Conservation (phyloP, 2,113 vertebrate genomes). For the Gnathonemus longibarbis region DNA sequence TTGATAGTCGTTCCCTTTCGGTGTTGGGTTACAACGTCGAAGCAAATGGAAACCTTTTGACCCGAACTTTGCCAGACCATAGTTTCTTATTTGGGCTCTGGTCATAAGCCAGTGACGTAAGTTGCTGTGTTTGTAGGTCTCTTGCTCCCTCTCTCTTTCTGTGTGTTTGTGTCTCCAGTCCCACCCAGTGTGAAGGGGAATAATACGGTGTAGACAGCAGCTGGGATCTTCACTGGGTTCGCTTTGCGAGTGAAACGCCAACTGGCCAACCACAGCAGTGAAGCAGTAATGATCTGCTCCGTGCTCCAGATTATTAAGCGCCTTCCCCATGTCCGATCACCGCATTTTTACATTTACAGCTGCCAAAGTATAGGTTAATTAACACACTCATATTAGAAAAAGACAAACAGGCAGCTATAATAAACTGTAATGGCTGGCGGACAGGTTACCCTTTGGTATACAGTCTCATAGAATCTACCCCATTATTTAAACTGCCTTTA, state of each 20-base stretch:
- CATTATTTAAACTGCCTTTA: neutral
- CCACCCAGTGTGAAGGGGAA: neutral
- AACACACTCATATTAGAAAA: neutral
- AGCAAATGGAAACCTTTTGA: neutral
- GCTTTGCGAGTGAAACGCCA: conserved; percentile 18
- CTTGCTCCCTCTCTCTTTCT: neutral
- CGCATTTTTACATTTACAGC: conserved; percentile 55
- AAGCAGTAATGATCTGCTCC: conserved; percentile 42
- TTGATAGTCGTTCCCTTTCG: neutral
- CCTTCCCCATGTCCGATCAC: conserved; percentile 48
- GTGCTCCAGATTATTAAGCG: conserved; percentile 42
- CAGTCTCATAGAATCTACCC: neutral
- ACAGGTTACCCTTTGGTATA: neutral
- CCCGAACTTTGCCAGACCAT: neutral
- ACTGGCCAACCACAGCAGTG: conserved; percentile 26
- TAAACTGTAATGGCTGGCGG: neutral
- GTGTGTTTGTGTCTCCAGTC: neutral
- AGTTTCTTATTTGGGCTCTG: neutral
- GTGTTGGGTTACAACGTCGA: neutral
- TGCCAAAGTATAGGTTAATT: conserved; percentile 35
- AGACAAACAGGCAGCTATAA: neutral
- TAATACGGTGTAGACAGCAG: neutral
- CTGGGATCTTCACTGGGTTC: conserved; percentile 36
- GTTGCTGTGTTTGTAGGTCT: conserved; percentile 13
- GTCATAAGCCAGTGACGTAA: neutral